These are phyloP conservation scores for Didymodactylos carnosus DNA, from an alignment of 2,888 invertebrate genomes.

Conservation along the genomic window DNA sequence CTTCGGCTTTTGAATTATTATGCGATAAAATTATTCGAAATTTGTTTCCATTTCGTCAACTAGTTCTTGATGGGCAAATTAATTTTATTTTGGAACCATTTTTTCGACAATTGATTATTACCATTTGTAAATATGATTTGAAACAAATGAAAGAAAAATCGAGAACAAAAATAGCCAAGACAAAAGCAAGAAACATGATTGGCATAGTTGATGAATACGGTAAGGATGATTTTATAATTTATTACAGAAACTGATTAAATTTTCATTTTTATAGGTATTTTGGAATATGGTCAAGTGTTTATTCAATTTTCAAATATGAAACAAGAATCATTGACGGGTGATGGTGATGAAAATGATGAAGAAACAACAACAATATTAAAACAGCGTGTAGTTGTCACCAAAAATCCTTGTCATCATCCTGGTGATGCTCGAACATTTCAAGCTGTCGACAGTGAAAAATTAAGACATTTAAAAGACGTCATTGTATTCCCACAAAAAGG, in stretches of 20 bases:
- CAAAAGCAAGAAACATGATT: background rate
- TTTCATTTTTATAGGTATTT: no score
- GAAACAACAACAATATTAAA: background rate
- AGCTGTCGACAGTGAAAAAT: background rate
- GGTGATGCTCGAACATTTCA: background rate
- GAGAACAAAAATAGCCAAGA: background rate
- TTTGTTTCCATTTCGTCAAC: background rate
- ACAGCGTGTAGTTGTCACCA: background rate
- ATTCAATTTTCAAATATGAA: background rate
- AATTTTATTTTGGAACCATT: background rate
- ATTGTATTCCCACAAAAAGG: background rate
- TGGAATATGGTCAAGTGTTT: background rate
- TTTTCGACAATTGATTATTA: background rate
- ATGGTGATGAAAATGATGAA: background rate
- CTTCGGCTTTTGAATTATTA: background rate
- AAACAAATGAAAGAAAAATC: background rate
- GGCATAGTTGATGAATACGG: background rate
- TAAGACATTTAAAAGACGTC: background rate
- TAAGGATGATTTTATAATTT: no score
- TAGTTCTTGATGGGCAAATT: background rate
- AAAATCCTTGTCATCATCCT: background rate
- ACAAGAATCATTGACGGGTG: background rate
- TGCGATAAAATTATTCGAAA: background rate
- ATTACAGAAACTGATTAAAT: no score
- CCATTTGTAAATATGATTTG: background rate